A percentile compares a stretch with the other conserved stretches of the same genome.
phyloP scores from a whole-genome alignment of 2,888 invertebrate genomes.

The Leucophora obtusa region DNA sequence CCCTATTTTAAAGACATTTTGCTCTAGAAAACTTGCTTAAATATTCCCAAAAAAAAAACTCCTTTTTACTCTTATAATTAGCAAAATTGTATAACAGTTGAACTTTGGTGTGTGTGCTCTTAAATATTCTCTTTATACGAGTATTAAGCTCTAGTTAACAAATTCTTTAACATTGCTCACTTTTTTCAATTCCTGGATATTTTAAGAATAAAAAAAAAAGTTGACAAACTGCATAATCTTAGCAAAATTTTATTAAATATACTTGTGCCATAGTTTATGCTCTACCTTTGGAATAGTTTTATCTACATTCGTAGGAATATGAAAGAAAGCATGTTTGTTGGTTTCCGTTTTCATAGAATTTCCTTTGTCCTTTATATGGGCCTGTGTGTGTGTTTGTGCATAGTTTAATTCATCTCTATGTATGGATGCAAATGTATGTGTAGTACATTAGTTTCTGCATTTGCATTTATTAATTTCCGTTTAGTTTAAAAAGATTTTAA shows the following conservation, averaged over 20 bases:
- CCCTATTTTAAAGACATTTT: too few species aligned
- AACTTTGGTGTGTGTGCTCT: too few species aligned
- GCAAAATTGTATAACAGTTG: too few species aligned
- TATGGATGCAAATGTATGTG: neutral
- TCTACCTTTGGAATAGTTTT: neutral
- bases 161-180: neutral
- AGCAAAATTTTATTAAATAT: conserved; percentile 41
- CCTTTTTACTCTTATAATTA: too few species aligned
- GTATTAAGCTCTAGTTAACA: neutral
- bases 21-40: too few species aligned
- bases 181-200: neutral
- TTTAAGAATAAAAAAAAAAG: conserved; percentile 14
- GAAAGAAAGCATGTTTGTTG: conserved; percentile 46
- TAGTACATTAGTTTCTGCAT: conserved; percentile 43
- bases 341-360: conserved; percentile 55
- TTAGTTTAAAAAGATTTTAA: conserved; percentile 57
- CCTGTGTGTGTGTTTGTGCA: conserved; percentile 41
- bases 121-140: too few species aligned
- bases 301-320: conserved; percentile 4
- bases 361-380: conserved; percentile 40
- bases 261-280: neutral
- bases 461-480: conserved; percentile 64
- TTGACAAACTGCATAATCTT: conserved; percentile 22
- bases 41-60: too few species aligned
- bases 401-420: conserved; percentile 23